Percentiles rank a stretch among this genome's conserved stretches.
Evolutionary conservation across 2,888 invertebrate genomes (phyloP).

Genomic region (Ectropis crepuscularia): DNA sequence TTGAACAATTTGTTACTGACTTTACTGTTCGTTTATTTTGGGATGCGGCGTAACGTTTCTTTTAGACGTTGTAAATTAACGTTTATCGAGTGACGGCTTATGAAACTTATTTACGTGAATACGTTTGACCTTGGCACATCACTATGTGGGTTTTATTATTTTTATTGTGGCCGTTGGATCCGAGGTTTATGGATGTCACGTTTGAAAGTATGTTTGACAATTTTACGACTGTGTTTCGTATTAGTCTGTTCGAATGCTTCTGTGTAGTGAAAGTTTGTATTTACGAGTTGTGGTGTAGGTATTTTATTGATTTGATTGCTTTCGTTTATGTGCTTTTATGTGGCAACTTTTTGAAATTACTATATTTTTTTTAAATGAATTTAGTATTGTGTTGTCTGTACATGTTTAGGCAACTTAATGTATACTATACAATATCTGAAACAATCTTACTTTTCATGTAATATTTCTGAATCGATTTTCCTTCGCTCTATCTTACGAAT

Average conservation of each 20-base stretch:
- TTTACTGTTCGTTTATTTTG: constrained; percentile 61
- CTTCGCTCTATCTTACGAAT: too few species aligned
- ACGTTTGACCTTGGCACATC: constrained; percentile 41
- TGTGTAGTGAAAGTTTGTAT: constrained; percentile 38
- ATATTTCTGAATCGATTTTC: too few species aligned
- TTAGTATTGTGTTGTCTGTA: neutral
- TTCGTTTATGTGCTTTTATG: neutral
- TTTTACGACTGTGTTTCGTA: constrained; percentile 42
- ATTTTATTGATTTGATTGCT: neutral
- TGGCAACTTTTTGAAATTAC: neutral
- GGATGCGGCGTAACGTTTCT: constrained; percentile 44
- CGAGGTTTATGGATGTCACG: constrained; percentile 40
- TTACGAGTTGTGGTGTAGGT: constrained; percentile 22
- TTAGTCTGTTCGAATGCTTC: constrained; percentile 35
- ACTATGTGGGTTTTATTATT: constrained; percentile 39
- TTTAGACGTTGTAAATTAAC: constrained; percentile 50
- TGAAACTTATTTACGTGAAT: constrained; percentile 41
- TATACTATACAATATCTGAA: too few species aligned
- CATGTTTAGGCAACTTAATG: neutral
- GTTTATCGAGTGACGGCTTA: constrained; percentile 48
- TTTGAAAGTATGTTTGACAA: constrained; percentile 40
- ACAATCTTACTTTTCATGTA: too few species aligned
- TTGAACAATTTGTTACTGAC: constrained; percentile 68
- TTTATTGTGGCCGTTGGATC: constrained; percentile 41
- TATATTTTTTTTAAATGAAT: too few species aligned